Conservation (phyloP, 2,113 vertebrate genomes). For the Melanocharis versteri region DNA sequence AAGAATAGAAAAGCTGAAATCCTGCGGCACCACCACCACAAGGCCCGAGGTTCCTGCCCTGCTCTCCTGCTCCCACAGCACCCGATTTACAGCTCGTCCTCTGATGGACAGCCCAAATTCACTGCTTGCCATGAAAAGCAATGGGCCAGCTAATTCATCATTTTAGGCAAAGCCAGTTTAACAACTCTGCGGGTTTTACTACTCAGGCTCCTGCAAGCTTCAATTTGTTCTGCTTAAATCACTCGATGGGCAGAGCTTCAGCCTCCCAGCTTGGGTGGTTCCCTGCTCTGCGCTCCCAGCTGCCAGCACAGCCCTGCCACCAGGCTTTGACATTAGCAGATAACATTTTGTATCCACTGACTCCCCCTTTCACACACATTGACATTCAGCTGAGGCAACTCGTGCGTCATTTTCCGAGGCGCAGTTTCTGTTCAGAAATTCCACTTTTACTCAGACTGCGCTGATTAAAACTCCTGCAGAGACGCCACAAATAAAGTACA, state of each 20-base stretch:
- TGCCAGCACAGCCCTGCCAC: not conserved
- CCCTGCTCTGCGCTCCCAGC: not conserved
- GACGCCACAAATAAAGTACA: not conserved
- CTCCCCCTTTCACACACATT: not conserved
- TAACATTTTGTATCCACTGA: not conserved
- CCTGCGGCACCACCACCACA: not conserved
- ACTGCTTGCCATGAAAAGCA: constrained; percentile 54
- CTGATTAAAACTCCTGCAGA: not conserved
- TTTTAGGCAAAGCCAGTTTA: constrained; percentile 60
- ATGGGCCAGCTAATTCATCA: constrained; percentile 47
- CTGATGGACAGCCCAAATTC: constrained; percentile 28
- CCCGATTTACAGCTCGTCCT: not conserved
- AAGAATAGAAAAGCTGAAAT: fast-evolving
- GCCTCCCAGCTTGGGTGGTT: not conserved
- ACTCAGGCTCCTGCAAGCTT: constrained; percentile 39
- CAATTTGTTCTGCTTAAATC: constrained; percentile 55
- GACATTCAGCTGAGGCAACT: not conserved
- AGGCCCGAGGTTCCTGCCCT: not conserved
- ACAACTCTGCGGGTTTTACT: constrained; percentile 62
- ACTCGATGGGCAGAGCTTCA: not conserved
- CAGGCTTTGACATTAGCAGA: not conserved
- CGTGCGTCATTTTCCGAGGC: not conserved
- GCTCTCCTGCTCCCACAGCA: not conserved
- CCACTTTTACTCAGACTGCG: not conserved
- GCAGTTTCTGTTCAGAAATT: not conserved